phyloP scores from a whole-genome alignment of 2,888 invertebrate genomes.

The Caenorhabditis auriculariae region DNA sequence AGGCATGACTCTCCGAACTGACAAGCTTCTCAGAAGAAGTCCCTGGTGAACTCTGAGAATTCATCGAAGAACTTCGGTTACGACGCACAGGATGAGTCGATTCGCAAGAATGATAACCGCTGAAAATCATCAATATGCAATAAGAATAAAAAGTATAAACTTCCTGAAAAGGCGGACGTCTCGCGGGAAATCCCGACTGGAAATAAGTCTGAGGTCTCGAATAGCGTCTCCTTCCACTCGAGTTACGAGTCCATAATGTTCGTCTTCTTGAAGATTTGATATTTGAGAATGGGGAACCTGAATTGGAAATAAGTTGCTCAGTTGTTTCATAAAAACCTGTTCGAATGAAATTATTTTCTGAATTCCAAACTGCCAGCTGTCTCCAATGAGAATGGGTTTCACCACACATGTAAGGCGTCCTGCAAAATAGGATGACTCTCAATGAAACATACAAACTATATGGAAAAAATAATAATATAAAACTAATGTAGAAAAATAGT shows the following conservation, averaged over 20 bases:
- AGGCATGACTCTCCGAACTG: too few species aligned
- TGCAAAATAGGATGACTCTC: neutral
- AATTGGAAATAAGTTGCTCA: neutral
- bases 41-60: too few species aligned
- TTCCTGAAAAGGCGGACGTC: slow-evolving; percentile 26
- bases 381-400: neutral
- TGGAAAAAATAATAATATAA: too few species aligned
- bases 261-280: slow-evolving; percentile 5
- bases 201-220: slow-evolving; percentile 17
- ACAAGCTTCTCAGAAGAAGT: too few species aligned
- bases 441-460: too few species aligned
- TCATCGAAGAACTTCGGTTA: slow-evolving; percentile 17
- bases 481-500: too few species aligned
- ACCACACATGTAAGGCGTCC: slow-evolving; percentile 15
- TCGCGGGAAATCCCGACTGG: slow-evolving; percentile 20
- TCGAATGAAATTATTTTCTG: slow-evolving; percentile 14
- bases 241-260: slow-evolving; percentile 21
- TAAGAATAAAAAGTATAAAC: neutral
- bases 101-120: slow-evolving; percentile 21
- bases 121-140: neutral
- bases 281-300: too few species aligned
- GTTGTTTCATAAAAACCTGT: neutral
- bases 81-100: slow-evolving; percentile 4
- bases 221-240: slow-evolving; percentile 21
- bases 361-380: slow-evolving; percentile 9